phyloP scores from a whole-genome alignment of 2,113 vertebrate genomes.

The Oceanites oceanicus region DNA sequence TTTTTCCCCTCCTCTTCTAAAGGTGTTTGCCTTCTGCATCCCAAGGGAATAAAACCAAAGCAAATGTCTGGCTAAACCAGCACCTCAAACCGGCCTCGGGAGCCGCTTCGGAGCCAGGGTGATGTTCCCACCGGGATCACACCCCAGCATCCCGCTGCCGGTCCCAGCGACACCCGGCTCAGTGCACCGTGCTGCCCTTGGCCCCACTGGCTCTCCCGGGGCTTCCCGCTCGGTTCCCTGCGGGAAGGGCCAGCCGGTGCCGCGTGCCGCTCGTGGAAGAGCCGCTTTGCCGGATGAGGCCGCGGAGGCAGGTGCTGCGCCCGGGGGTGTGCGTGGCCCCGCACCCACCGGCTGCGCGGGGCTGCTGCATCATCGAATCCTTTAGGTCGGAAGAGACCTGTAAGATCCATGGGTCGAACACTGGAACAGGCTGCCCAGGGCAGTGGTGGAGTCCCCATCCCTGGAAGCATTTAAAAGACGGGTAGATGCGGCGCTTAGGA shows the following conservation, averaged over 20 bases:
- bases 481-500: no score
- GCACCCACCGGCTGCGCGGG: not conserved
- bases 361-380: not conserved
- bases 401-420: no score
- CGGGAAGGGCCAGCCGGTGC: fast-evolving
- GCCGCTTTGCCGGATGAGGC: fast-evolving
- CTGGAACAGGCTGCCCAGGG: no score
- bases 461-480: no score
- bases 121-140: fast-evolving
- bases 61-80: fast-evolving
- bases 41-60: not conserved
- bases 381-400: no score
- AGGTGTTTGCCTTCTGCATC: not conserved
- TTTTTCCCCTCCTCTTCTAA: fast-evolving
- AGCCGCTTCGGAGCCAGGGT: fast-evolving
- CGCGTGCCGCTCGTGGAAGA: fast-evolving
- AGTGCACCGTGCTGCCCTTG: fast-evolving
- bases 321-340: not conserved
- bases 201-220: fast-evolving
- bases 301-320: not conserved
- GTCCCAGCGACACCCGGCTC: fast-evolving
- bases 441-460: no score
- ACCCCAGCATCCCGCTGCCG: fast-evolving
- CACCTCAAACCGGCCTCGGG: fast-evolving
- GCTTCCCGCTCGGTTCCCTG: not conserved